Base-by-base conservation (phyloP, 1,140 invertebrate genomes). In the Liolophura sinensis region DNA sequence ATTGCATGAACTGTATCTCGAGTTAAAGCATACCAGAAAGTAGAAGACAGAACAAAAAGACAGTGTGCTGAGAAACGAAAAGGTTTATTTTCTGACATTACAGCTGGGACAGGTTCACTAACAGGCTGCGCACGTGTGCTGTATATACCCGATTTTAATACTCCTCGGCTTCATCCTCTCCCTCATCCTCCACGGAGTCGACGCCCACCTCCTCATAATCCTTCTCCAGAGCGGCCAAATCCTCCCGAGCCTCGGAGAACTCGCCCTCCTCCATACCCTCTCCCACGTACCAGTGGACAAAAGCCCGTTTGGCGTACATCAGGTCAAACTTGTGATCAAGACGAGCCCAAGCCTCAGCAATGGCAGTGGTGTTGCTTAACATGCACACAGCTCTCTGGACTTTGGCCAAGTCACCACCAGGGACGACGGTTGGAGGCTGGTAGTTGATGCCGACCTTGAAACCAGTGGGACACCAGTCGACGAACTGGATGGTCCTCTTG, bases 391-490 rank as follows among this genome's bases (percentile, higher is more conserved):
- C 76, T 89, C 91, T 62, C 20, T 65, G 78, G 3, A 87, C 85
- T 71, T 85, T 86, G 46, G 88, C 87, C 60, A 88, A 72, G 89
- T 90, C 85, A 88, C 90, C 55, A 88, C 91, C 78, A 52, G 92
- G 91, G 62, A 94, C 91, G 27, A 91, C 91, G 68, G 91, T 92
- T 24, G 77, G 73, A 14, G 75, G 73, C 50, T 76, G 76, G 65
- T 77, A 75, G 65, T 77, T 77, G 24, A 77, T 72, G 12, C 72
- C 72, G 20, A 80, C 79, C 69, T 80, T 78, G 62, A 78, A 80
- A 5, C 92, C 92, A 74, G 93, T 94, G 55, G 92, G 93, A 84
- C 92, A 94, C 93, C 93, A 93, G 85, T 94, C 92, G 31, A 94
- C 93, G 83, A 95, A 95, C 85, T 93, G 91, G 75, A 95, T 92